A percentile compares a stretch with the other conserved stretches of the same genome.
These are phyloP conservation scores for Hydropsyche tenuis DNA, from an alignment of 1,140 invertebrate genomes.

Conservation along the genomic window DNA sequence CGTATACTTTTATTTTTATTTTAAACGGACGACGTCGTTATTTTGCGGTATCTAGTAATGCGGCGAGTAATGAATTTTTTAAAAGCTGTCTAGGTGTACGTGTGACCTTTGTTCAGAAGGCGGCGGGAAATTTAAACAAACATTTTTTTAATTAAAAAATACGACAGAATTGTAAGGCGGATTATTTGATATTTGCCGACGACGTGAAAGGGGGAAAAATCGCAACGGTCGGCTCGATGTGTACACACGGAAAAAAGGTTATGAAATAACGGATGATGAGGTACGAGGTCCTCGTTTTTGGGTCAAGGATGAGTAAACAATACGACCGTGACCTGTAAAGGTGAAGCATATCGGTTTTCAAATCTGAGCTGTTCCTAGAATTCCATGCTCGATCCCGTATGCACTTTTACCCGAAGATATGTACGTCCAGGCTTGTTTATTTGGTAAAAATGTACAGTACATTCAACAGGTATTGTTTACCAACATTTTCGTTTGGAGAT, in stretches of 20 bases:
- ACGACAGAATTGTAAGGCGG: not conserved
- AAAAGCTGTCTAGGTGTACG: no score
- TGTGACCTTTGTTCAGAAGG: no score
- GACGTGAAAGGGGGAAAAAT: not conserved
- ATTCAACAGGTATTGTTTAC: conserved; percentile 17
- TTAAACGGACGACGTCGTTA: no score
- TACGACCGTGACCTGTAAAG: conserved; percentile 35
- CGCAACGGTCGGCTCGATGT: not conserved
- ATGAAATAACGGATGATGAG: not conserved
- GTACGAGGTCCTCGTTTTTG: conserved; percentile 29
- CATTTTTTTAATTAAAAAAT: not conserved
- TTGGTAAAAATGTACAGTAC: not conserved
- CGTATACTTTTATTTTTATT: no score
- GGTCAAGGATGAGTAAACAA: conserved; percentile 40
- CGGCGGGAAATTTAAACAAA: no score
- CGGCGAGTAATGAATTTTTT: no score
- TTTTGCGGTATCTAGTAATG: no score
- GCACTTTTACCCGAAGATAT: not conserved
- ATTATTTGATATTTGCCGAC: not conserved
- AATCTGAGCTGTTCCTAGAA: not conserved
- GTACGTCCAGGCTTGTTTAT: not conserved
- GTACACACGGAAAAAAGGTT: conserved; percentile 5
- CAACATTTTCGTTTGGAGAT: not conserved
- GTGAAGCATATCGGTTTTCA: conserved; percentile 17
- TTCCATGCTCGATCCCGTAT: not conserved